phyloP scores from a whole-genome alignment of 2,888 invertebrate species.

The Anorthoa munda region DNA sequence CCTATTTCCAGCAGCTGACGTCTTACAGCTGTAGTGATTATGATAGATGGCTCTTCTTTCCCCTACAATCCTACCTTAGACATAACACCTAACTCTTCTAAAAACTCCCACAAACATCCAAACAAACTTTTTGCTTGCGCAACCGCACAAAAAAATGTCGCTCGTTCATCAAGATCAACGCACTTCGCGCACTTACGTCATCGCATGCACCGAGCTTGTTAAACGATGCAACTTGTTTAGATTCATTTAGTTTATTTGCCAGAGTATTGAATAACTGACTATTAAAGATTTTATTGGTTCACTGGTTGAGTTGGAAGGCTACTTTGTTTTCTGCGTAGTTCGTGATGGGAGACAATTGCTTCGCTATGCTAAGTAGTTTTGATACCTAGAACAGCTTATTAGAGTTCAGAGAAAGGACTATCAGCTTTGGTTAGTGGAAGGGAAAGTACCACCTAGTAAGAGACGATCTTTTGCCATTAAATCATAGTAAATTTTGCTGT shows the following conservation, averaged over 20 bases:
- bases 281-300: conserved; percentile 42
- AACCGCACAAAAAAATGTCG: conserved; percentile 51
- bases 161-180: conserved; percentile 62
- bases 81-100: not conserved
- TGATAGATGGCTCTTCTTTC: too few relatives aligned
- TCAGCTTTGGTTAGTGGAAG: not conserved
- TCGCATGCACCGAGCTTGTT: conserved; percentile 50
- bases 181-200: conserved; percentile 62
- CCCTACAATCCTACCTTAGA: too few relatives aligned
- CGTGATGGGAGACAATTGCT: not conserved
- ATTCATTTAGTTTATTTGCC: conserved; percentile 39
- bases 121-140: conserved; percentile 37
- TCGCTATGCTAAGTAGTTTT: not conserved
- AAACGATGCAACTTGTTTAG: conserved; percentile 53
- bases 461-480: too few relatives aligned
- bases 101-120: conserved; percentile 18
- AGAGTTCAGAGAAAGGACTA: not conserved
- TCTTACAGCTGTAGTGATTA: too few relatives aligned
- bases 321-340: conserved; percentile 12
- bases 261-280: conserved; percentile 39
- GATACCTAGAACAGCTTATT: not conserved
- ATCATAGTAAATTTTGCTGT: too few relatives aligned
- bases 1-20: too few relatives aligned
- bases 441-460: not conserved
- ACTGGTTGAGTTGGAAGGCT: not conserved